Evolutionary conservation across 2,888 invertebrate species (phyloP), one percentile per base, ranked within the genome.

Genomic region (Agrochola circellaris): DNA sequence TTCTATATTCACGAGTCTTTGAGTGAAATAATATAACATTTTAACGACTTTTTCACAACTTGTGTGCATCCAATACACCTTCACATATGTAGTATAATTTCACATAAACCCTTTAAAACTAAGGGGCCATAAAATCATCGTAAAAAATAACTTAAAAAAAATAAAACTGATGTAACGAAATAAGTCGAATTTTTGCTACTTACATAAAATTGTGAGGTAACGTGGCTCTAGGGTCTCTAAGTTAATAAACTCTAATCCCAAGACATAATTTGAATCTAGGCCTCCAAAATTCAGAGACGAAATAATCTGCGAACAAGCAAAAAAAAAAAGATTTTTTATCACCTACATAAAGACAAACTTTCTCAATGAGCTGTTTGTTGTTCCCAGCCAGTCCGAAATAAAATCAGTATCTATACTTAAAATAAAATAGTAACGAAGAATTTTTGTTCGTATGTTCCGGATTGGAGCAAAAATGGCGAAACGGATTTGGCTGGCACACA

Each of bases 331-430:
- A 74, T 75, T 51, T 26, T 26, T 30, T 30, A 51, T 67, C 60
- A 62, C 38, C 48, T 26, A 64, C 51, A 56, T 51, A 72, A 85
- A 75, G 17, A n/a, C 5, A 66, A 84, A 85, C 72, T 79, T 84
- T 84, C 26, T 60, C 65, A 79, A 82, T 79, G 68, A 79, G 58
- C 66, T 73, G 75, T 79, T 73, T 75, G 60, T 84, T 70, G 48
- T 86, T 79, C 74, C 30, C 58, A 71, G 70, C 30, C 75, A 84
- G 73, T 70, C 54, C 38, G 34, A 61, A 73, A 83, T 54, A 60
- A 70, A 70, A 58, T 51, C 2, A 23, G 9, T 23, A 23, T 23
- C 8, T 23, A 23, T 23, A 51, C 15, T 20, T 17, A 51, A 48
- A 4, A 7, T 17, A 45, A 45, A 48, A 51, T 20, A 20, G 17